These are phyloP conservation scores for Pangasianodon hypophthalmus DNA, from an alignment of 2,113 vertebrate genomes.

Conservation along the genomic window DNA sequence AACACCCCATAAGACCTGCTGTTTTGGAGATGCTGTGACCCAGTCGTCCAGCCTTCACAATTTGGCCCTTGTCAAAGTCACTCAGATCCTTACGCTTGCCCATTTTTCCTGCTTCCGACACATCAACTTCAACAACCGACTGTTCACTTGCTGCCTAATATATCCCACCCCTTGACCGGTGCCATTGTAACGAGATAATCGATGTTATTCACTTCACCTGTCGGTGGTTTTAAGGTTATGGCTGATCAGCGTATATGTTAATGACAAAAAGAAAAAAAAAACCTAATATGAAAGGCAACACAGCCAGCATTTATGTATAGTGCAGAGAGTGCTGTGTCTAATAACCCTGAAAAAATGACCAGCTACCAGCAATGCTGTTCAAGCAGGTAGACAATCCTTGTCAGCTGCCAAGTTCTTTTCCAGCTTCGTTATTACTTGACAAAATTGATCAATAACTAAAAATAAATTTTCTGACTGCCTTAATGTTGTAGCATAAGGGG, in stretches of 20 bases:
- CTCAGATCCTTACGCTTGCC: no score
- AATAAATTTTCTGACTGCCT: background rate
- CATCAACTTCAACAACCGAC: no score
- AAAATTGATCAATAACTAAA: background rate
- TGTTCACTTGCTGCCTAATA: no score
- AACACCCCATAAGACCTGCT: no score
- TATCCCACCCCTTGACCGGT: no score
- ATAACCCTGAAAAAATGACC: background rate
- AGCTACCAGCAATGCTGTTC: background rate
- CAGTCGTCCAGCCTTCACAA: no score
- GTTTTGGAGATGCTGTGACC: no score
- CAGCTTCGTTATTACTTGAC: background rate
- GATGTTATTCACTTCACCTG: no score
- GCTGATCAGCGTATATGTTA: background rate
- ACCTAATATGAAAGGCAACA: background rate
- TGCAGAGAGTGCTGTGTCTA: background rate
- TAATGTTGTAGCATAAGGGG: background rate
- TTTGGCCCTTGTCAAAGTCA: no score
- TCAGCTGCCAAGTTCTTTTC: background rate
- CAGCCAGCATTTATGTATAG: background rate
- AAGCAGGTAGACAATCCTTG: background rate
- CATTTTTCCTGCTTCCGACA: no score
- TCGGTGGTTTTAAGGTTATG: no score
- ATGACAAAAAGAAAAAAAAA: background rate
- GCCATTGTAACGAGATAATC: no score